These are phyloP conservation scores for Triplophysa bombifrons DNA, from an alignment of 2,797 vertebrate species.

Conservation along the genomic window DNA sequence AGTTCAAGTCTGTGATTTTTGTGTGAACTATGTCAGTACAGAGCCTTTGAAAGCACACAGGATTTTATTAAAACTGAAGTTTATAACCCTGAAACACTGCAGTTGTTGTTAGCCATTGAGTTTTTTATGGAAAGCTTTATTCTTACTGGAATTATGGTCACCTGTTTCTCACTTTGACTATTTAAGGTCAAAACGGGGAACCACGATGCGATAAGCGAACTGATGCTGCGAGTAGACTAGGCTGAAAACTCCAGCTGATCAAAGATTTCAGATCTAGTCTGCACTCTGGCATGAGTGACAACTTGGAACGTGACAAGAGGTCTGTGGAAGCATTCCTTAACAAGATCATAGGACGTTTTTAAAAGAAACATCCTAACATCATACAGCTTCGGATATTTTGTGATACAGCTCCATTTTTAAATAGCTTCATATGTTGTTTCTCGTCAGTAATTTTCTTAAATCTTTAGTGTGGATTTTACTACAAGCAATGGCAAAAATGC, in stretches of 20 bases:
- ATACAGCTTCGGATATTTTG: not conserved
- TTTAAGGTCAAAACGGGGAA: not conserved
- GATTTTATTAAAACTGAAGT: not conserved
- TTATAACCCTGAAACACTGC: not conserved
- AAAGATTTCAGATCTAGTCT: not conserved
- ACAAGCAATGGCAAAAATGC: too few species aligned
- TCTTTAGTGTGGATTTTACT: not conserved
- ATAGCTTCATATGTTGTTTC: not conserved
- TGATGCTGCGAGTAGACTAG: not conserved
- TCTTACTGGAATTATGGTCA: not conserved
- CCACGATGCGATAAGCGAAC: not conserved
- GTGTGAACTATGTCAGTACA: not conserved
- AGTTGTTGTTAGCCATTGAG: not conserved
- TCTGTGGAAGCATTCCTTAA: not conserved
- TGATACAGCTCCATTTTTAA: not conserved
- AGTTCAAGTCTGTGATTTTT: not conserved
- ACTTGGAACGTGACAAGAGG: not conserved
- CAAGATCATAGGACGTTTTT: not conserved
- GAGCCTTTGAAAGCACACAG: not conserved
- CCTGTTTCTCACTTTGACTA: not conserved
- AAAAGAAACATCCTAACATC: slow-evolving; percentile 1
- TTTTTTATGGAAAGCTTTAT: not conserved
- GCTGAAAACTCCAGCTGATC: not conserved
- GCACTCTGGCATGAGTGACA: slow-evolving; percentile 1
- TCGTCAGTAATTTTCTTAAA: not conserved